Base-by-base conservation (phyloP, 2,888 invertebrate genomes). In the Coecobrya sp. region DNA sequence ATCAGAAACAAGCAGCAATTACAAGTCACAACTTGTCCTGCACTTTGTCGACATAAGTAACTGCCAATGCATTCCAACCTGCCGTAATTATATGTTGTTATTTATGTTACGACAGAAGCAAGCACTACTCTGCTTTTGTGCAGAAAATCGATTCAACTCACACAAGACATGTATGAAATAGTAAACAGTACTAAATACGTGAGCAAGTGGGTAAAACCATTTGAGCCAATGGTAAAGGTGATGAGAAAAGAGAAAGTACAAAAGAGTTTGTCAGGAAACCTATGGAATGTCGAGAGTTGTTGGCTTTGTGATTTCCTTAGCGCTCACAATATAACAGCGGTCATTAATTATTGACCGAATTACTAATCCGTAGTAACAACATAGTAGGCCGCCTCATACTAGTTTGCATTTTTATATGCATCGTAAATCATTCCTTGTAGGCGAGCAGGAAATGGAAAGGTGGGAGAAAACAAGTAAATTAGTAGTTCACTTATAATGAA, bases 381-480 rank as follows among this genome's bases (percentile, higher is more conserved):
- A 22, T 10, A 22, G 25, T 7, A 76, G 42, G 16, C 36, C 4
- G 3, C 25, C 25, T 16, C 45, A 42, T 22, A 25, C 45, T 10
- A 11, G 0, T 65, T 65, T 11, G n/a, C 0, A 25, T 13, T 13
- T 42, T 49, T 49, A 19, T 76, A 45, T 22, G 7, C 45, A 19
- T 55, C 76, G 13, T 76, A 45, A 76, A 49, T 45, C 49, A 76
- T 25, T 22, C 16, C n/a, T 11, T n/a, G 16, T 36, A 70, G 2
- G 25, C 5, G n/a, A 30, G 19, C 45, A 76, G 49, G 49, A 76
- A 76, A 25, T 16, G 3, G 25, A 49, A 76, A 49, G 13, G 49
- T 49, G 49, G 49, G 19, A 16, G 49, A 1, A 76, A 76, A 76
- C 76, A 76, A 76, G 76, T 25, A 76, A 76, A 76, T 76, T 76